A percentile compares a stretch with the other conserved stretches of the same genome.
These are phyloP conservation scores for Drosophila jambulina DNA, from an alignment of 1,140 invertebrate species.

Conservation along the genomic window DNA sequence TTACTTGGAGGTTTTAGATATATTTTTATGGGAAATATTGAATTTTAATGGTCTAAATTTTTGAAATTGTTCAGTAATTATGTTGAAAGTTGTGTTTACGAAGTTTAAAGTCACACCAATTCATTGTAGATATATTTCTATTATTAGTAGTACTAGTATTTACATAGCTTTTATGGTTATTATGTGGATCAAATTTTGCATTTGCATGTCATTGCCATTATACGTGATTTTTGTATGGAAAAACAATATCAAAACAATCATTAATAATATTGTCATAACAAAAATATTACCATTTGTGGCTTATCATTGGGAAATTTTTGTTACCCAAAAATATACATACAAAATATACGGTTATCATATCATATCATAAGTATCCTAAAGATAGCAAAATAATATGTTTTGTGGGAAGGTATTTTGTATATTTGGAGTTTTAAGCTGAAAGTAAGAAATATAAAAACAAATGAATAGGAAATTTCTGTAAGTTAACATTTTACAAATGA, in stretches of 20 bases:
- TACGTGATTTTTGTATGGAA: neutral
- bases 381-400: conserved; percentile 1
- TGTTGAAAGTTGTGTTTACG: no score
- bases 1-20: no score
- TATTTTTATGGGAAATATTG: neutral
- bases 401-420: neutral
- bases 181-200: neutral
- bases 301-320: conserved; percentile 6
- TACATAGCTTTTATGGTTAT: neutral
- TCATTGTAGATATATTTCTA: neutral
- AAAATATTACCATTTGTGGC: neutral
- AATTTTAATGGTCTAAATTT: neutral
- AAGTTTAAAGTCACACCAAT: no score
- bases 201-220: no score
- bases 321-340: neutral
- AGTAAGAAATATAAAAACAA: neutral
- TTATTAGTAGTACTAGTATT: neutral
- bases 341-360: conserved; percentile 14
- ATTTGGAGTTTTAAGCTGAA: no score
- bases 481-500: neutral
- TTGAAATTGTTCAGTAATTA: neutral
- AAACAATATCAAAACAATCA: neutral
- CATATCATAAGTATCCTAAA: conserved; percentile 1
- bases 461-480: neutral
- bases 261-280: conserved; percentile 4